Evolutionary conservation across 2,113 vertebrate genomes (phyloP), one percentile per base, ranked within the genome.

Genomic region (Amia ocellicauda): DNA sequence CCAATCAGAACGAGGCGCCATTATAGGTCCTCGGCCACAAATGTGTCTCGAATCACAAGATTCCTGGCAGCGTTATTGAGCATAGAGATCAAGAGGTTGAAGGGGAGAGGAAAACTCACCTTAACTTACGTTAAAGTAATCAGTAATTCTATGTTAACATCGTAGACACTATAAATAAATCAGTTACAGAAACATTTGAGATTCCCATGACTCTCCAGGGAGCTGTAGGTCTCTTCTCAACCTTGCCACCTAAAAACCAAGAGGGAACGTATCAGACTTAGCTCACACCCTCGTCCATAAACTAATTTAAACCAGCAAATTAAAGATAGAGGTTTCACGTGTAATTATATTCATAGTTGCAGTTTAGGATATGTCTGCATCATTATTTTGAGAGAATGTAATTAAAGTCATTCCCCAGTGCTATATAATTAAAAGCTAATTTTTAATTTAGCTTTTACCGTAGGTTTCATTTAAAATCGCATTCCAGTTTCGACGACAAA

Each of bases 311-410:
- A 24, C 19, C 19, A 58, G 16, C n/a, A 40, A 20, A 58, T 58
- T 19, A 58, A 40, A 36, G 2, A 58, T 24, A 40, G 29, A 22
- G 29, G 17, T 31, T 40, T 63, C 50, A 53, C 52, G 13, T 63
- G 50, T 51, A 63, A 63, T 63, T 54, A 63, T 51, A 26, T 43
- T 54, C 50, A 54, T 51, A 26, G 47, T 62, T 50, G n/a, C 17
- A 27, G 26, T 28, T 23, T 45, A 47, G 60, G 52, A 40, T 63
- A 63, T 50, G 47, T 31, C 50, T 41, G 40, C 50, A 42, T 63
- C 29, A 63, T 63, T 40, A 62, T 54, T 53, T 53, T 42, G 36
- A 17, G 19, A 26, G 50, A 63, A 63, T 53, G 61, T 63, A 63
- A 63, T 63, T 63, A 54, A 63, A 51, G 36, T 14, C 29, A 50